phyloP scores from a whole-genome alignment of 2,113 vertebrate species.

The Psilopogon haemacephalus region DNA sequence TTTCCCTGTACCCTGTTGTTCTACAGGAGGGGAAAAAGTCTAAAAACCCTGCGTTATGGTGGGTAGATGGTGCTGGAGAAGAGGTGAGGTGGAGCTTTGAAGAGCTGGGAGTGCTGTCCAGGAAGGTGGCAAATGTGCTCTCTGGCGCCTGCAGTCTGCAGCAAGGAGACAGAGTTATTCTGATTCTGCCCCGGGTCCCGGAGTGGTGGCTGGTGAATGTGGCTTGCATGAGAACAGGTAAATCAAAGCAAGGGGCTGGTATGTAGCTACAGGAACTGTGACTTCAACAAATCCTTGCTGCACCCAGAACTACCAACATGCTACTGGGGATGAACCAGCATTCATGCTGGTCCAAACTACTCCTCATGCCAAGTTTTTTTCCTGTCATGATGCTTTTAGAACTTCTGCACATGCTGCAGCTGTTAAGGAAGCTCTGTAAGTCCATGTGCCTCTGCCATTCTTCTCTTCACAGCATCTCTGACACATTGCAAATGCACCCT shows the following conservation, averaged over 20 bases:
- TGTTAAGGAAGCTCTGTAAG: not conserved
- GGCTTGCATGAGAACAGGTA: slow-evolving; percentile 82
- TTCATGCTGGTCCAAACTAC: not conserved
- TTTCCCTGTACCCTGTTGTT: not conserved
- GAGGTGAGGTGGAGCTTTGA: slow-evolving; percentile 84
- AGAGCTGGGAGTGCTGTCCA: slow-evolving; percentile 77
- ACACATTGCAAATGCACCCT: not conserved
- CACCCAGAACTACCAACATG: not conserved
- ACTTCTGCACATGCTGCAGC: not conserved
- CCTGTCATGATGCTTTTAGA: not conserved
- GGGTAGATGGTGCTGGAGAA: slow-evolving; percentile 66
- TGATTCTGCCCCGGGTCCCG: slow-evolving; percentile 78
- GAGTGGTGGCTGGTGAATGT: slow-evolving; percentile 86
- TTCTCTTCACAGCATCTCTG: not conserved
- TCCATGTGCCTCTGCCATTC: not conserved
- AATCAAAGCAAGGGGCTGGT: not conserved
- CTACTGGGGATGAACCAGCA: not conserved
- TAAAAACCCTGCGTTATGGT: slow-evolving; percentile 80
- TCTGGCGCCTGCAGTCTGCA: slow-evolving; percentile 72
- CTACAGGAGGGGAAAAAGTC: slow-evolving; percentile 61
- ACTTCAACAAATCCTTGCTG: not conserved
- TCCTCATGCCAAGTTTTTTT: not conserved
- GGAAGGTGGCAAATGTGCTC: slow-evolving; percentile 77
- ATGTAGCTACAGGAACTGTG: not conserved
- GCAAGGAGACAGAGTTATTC: slow-evolving; percentile 76